Evolutionary conservation across 2,797 vertebrate genomes (phyloP).

Genomic region (Telmatherina bonti): DNA sequence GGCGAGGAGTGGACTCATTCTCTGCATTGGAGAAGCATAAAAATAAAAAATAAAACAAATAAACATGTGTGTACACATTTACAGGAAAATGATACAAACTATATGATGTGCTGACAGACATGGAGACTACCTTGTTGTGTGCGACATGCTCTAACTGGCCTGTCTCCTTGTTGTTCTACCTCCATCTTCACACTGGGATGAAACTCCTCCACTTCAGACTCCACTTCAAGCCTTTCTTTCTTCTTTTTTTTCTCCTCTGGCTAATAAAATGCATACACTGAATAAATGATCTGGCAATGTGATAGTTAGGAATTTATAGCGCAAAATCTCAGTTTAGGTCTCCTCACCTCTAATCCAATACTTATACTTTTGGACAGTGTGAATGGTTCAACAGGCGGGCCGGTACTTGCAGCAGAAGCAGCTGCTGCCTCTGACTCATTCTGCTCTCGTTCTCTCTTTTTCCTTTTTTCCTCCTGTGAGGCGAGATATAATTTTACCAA

Average conservation of each 20-base stretch:
- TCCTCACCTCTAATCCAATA: slow-evolving; percentile 77
- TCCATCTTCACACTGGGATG: slow-evolving; percentile 78
- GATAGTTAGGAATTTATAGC: background rate
- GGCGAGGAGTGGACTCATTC: slow-evolving; percentile 93
- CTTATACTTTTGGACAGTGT: slow-evolving; percentile 76
- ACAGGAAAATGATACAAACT: background rate
- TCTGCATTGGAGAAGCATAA: slow-evolving; percentile 79
- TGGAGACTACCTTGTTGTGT: slow-evolving; percentile 89
- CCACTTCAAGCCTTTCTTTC: slow-evolving; percentile 89
- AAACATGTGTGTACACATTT: background rate
- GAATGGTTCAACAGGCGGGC: slow-evolving; percentile 80
- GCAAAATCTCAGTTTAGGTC: background rate
- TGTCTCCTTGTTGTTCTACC: slow-evolving; percentile 86
- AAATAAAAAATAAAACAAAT: slow-evolving; percentile 3
- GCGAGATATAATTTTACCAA: background rate
- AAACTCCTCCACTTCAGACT: slow-evolving; percentile 89
- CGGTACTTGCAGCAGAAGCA: slow-evolving; percentile 24
- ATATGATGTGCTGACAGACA: background rate
- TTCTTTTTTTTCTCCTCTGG: slow-evolving; percentile 94
- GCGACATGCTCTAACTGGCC: slow-evolving; percentile 91
- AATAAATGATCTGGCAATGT: background rate
- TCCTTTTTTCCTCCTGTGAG: slow-evolving; percentile 94
- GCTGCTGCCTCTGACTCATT: slow-evolving; percentile 88
- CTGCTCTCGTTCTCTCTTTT: slow-evolving; percentile 94
- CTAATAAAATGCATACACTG: slow-evolving; percentile 43